Percentiles rank a stretch among this genome's conserved stretches.
phyloP scores from a whole-genome alignment of 2,797 vertebrate species.

The Ispidina lecontei region DNA sequence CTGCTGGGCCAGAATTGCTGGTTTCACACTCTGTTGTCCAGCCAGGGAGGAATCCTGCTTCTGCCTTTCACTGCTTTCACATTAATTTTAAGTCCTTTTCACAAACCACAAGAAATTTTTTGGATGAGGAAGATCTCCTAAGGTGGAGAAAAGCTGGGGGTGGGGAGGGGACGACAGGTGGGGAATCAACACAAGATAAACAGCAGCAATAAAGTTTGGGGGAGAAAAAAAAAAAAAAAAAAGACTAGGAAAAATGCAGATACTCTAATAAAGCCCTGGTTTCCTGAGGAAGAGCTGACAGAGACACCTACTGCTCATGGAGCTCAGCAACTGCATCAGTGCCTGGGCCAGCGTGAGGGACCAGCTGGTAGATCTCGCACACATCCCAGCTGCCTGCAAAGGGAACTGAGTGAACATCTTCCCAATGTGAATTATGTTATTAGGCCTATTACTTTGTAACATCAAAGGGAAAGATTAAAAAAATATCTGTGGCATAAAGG shows the following conservation, averaged over 20 bases:
- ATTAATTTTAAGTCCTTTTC: background rate
- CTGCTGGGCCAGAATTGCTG: background rate
- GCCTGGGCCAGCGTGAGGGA: fast-evolving
- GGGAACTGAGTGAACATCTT: background rate
- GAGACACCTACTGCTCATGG: background rate
- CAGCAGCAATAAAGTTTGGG: background rate
- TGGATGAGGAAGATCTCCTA: background rate
- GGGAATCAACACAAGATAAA: background rate
- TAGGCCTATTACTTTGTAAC: background rate
- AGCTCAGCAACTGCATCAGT: fast-evolving
- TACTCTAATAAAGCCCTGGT: background rate
- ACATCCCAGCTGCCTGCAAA: background rate
- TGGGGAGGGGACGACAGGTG: no score
- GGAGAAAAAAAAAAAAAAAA: background rate
- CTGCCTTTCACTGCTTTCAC: background rate
- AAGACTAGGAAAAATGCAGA: background rate
- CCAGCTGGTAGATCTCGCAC: background rate
- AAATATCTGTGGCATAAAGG: background rate
- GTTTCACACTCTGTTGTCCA: background rate
- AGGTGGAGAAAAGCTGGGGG: background rate
- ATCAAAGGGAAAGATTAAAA: background rate
- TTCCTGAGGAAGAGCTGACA: background rate
- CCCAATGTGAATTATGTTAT: fast-evolving
- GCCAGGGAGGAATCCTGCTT: background rate
- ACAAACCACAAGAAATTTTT: background rate